Evolutionary conservation across 2,797 vertebrate genomes (phyloP), one percentile per base, ranked within the genome.

Genomic region (Aphelocoma californica): DNA sequence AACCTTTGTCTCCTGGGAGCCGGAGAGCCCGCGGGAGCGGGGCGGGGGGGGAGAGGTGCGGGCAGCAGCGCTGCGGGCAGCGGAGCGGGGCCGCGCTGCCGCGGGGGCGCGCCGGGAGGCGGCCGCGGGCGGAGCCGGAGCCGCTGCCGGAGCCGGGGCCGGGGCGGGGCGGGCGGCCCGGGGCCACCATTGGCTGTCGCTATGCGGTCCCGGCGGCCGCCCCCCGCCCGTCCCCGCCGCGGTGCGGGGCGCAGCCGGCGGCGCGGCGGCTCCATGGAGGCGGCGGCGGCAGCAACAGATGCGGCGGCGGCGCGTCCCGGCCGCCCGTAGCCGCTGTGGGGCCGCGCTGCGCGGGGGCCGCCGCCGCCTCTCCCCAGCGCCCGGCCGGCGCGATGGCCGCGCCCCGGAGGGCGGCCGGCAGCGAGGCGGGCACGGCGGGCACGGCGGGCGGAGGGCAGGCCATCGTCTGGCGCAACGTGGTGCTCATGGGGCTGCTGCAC

Each of bases 381-480:
- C 21, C 51, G 65, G 81, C 40, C 38, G 60, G 61, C 18, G 87
- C 36, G 8, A 93, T 91, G 84, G 84, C 80, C 23, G 84, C 14
- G 64, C 8, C 64, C 14, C 92, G 42, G 66, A 34, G 20, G 90
- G 84, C 66, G 45, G 56, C 51, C 34, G 48, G 67, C 65, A 56
- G 69, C 60, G 58, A 92, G 58, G 57, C 28, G 26, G 6, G 31
- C 74, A 29, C 50, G 38, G 70, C 25, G 70, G 51, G 65, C 65
- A 0, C 53, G 61, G 84, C 81, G 73, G 25, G 70, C 60, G 34
- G 32, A 38, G 62, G 61, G n/a, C 96, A 94, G 87, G 65, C 75
- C 67, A 93, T 98, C 48, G 96, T 98, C 56, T 98, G 98, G 98
- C 97, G 97, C 58, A 98, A 98, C 93, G 97, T 98, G 60, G 82